Conservation (phyloP, 1,140 invertebrate genomes). For the Drosophila dunni region DNA sequence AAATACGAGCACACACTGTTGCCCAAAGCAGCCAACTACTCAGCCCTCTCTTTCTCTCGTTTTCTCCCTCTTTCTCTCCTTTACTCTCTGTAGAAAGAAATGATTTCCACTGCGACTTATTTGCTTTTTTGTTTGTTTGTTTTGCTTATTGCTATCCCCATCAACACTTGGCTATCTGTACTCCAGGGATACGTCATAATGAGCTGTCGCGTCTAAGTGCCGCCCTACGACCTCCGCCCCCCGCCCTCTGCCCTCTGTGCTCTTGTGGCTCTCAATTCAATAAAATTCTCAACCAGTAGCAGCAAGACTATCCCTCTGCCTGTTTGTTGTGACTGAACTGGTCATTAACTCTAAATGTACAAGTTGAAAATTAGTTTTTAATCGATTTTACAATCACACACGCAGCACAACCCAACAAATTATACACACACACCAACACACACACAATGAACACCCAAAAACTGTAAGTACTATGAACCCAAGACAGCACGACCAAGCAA, state of each 20-base stretch:
- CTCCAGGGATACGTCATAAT: constrained; percentile 48
- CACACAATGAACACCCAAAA: constrained; percentile 8
- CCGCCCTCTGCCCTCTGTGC: constrained; percentile 1
- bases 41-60: background rate
- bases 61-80: background rate
- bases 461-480: constrained; percentile 17
- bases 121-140: constrained; percentile 29
- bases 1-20: constrained; percentile 12
- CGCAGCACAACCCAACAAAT: constrained; percentile 55
- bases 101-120: background rate
- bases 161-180: constrained; percentile 42
- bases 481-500: constrained; percentile 23
- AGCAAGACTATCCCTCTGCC: too few relatives aligned
- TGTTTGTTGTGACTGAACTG: constrained; percentile 4
- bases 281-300: background rate
- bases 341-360: constrained; percentile 39
- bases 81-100: background rate
- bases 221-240: background rate
- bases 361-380: constrained; percentile 80
- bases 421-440: constrained; percentile 36
- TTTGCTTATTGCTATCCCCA: constrained; percentile 43
- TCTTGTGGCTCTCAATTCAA: constrained; percentile 9
- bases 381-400: constrained; percentile 79
- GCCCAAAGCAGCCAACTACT: background rate
- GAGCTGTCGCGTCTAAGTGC: constrained; percentile 43